phyloP scores from a whole-genome alignment of 2,113 vertebrate genomes.

The Synodontis membranacea region DNA sequence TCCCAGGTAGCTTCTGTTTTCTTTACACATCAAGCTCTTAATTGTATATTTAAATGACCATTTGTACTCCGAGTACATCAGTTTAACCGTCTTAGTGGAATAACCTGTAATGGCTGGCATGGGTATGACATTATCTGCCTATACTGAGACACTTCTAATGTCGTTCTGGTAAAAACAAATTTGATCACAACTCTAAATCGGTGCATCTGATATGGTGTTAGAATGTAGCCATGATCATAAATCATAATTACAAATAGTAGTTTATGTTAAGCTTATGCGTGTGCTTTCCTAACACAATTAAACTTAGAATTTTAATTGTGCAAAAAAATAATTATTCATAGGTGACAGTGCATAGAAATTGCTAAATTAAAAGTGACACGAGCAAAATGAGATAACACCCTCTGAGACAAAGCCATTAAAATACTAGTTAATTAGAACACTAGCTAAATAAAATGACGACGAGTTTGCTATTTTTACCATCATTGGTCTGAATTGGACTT shows the following conservation, averaged over 20 bases:
- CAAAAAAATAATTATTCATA: conserved; percentile 29
- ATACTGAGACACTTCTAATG: neutral
- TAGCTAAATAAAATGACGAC: conserved; percentile 8
- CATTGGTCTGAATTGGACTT: neutral
- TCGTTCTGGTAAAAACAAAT: neutral
- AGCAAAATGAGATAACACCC: conserved; percentile 25
- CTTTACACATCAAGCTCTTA: neutral
- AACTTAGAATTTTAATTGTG: conserved; percentile 23
- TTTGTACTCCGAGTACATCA: neutral
- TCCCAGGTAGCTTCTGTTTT: conserved; percentile 79
- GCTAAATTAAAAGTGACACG: conserved; percentile 24
- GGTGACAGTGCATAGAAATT: conserved; percentile 23
- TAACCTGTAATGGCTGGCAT: neutral
- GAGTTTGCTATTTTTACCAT: conserved; percentile 4
- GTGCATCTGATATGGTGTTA: neutral
- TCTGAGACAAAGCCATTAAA: conserved; percentile 21
- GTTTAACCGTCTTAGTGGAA: neutral
- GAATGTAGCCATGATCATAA: conserved; percentile 5
- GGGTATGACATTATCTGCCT: neutral
- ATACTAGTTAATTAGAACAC: conserved; percentile 2
- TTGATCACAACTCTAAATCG: neutral
- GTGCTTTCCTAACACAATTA: conserved; percentile 17
- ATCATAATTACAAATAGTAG: conserved; percentile 18
- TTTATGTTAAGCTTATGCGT: conserved; percentile 2
- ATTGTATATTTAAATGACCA: neutral